Percentiles rank a stretch among this genome's conserved stretches.
Conservation (phyloP, 2,113 vertebrate species). For the Paradoxurus hermaphroditus region DNA sequence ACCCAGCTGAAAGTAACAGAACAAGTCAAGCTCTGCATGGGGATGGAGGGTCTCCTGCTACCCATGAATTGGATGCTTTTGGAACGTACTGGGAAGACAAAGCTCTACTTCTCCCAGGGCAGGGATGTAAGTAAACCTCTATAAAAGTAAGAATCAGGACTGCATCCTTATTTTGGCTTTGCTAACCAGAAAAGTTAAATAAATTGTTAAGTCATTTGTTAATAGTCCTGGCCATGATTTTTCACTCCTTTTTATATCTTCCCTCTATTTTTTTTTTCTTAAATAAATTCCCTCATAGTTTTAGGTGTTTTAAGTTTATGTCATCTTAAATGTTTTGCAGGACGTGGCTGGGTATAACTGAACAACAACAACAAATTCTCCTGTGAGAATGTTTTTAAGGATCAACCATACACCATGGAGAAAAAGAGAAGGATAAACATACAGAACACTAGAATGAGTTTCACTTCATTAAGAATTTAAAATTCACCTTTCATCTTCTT, state of each 20-base stretch:
- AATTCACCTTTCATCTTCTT: not conserved
- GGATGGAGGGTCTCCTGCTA: not conserved
- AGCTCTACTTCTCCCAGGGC: not conserved
- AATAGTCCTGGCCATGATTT: not conserved
- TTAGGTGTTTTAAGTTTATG: not conserved
- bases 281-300: not conserved
- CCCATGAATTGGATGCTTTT: not conserved
- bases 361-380: not conserved
- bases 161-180: not conserved
- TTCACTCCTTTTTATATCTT: not conserved
- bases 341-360: not conserved
- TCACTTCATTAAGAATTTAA: slow-evolving; percentile 4
- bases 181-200: not conserved
- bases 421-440: not conserved
- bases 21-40: not conserved
- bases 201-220: not conserved
- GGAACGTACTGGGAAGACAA: not conserved
- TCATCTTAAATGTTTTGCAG: not conserved
- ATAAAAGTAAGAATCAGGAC: not conserved
- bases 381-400: slow-evolving; percentile 6
- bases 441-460: not conserved
- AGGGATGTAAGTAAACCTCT: not conserved
- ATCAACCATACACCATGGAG: not conserved
- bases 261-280: not conserved
- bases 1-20: not conserved